These are phyloP conservation scores for Mesorhabditis sp. DNA, from an alignment of 2,888 invertebrate species.

Conservation along the genomic window DNA sequence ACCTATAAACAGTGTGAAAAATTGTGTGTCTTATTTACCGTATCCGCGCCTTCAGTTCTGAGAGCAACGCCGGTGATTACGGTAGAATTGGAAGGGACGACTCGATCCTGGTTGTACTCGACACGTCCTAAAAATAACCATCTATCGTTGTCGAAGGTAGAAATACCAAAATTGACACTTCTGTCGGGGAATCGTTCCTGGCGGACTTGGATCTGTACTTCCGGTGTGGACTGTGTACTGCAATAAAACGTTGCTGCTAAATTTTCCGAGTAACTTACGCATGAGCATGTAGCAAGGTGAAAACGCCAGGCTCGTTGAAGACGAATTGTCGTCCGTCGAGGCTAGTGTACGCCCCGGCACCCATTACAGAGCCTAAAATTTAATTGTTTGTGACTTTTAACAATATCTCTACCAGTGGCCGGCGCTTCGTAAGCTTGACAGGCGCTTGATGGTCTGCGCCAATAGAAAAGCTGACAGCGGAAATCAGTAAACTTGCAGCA, in stretches of 20 bases:
- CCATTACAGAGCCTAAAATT: conserved; percentile 76
- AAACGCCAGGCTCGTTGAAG: conserved; percentile 84
- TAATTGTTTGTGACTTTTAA: conserved; percentile 85
- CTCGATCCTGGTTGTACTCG: conserved; percentile 42
- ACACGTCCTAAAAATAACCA: conserved; percentile 26
- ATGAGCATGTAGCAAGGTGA: conserved; percentile 68
- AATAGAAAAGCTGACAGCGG: conserved; percentile 88
- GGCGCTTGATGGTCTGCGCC: conserved; percentile 81
- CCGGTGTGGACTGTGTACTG: conserved; percentile 34
- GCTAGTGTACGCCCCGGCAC: conserved; percentile 87
- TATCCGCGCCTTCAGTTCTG: conserved; percentile 39
- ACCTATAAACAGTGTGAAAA: conserved; percentile 12
- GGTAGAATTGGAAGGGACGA: conserved; percentile 48
- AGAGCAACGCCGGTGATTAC: conserved; percentile 52
- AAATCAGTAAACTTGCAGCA: conserved; percentile 92
- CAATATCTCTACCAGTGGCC: conserved; percentile 25
- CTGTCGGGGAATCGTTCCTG: conserved; percentile 49
- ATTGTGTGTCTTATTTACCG: conserved; percentile 14
- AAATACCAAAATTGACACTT: conserved; percentile 44
- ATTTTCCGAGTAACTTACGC: background rate
- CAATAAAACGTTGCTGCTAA: background rate
- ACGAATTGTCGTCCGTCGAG: conserved; percentile 85
- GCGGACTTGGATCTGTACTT: conserved; percentile 48
- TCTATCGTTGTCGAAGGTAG: background rate
- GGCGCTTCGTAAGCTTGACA: conserved; percentile 71